Evolutionary conservation across 2,888 invertebrate genomes (phyloP).

Genomic region (Agonum fuliginosum): DNA sequence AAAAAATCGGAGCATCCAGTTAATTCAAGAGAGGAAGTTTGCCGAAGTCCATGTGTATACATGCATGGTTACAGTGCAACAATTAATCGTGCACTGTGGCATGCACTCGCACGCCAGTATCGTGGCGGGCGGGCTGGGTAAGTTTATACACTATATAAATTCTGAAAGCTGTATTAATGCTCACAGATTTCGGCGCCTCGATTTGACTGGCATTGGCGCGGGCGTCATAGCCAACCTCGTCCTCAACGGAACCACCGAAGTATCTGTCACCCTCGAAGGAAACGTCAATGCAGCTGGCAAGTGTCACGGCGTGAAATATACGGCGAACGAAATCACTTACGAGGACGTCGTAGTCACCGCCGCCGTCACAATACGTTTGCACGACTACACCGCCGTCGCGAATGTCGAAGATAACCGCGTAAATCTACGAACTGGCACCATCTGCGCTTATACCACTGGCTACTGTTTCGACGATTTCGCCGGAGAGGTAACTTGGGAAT

Average conservation of each 20-base stretch:
- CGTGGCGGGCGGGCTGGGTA: slow-evolving; percentile 9
- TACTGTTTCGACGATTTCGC: slow-evolving; percentile 41
- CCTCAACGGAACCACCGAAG: slow-evolving; percentile 36
- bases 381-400: slow-evolving; percentile 34
- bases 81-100: slow-evolving; percentile 25
- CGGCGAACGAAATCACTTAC: slow-evolving; percentile 25
- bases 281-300: neutral
- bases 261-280: slow-evolving; percentile 33
- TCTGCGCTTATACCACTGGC: neutral
- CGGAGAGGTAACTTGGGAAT: slow-evolving; percentile 39
- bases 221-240: neutral
- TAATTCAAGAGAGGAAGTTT: slow-evolving; percentile 9
- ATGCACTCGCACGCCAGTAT: slow-evolving; percentile 43
- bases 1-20: neutral
- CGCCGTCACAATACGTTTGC: neutral
- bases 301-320: slow-evolving; percentile 21
- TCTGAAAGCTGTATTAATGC: slow-evolving; percentile 2
- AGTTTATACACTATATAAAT: neutral
- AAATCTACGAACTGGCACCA: slow-evolving; percentile 25
- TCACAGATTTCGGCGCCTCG: slow-evolving; percentile 23
- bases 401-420: slow-evolving; percentile 30
- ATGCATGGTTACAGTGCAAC: slow-evolving; percentile 39
- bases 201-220: slow-evolving; percentile 29
- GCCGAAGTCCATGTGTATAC: slow-evolving; percentile 39
- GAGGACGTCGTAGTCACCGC: slow-evolving; percentile 39